phyloP scores from a whole-genome alignment of 2,888 invertebrate species.

The Eupeodes luniger region DNA sequence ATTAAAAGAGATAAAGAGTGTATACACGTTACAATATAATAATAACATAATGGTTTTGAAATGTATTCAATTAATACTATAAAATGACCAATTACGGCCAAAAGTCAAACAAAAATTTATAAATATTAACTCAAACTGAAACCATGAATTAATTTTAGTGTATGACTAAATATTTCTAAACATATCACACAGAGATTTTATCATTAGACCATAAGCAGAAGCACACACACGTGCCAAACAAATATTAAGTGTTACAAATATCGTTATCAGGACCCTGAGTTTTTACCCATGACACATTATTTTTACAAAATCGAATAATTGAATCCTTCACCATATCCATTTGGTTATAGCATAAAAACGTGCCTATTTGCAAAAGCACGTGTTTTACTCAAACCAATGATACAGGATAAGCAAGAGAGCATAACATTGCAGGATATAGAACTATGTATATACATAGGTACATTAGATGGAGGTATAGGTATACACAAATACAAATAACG shows the following conservation, averaged over 20 bases:
- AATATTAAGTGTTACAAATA: neutral
- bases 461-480: neutral
- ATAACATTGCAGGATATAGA: neutral
- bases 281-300: constrained; percentile 33
- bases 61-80: no score
- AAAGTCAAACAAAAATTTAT: no score
- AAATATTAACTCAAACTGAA: no score
- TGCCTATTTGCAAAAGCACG: constrained; percentile 24
- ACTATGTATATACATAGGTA: neutral
- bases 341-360: neutral
- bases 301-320: neutral
- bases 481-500: constrained; percentile 5
- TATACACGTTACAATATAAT: no score
- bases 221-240: constrained; percentile 12
- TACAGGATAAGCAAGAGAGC: neutral
- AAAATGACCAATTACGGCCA: no score
- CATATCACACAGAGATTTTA: no score
- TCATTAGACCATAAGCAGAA: no score
- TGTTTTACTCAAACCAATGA: neutral
- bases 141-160: neutral
- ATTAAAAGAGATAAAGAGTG: no score
- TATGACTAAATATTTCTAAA: neutral
- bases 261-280: neutral
- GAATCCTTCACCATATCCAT: neutral
- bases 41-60: no score